These are phyloP conservation scores for Drosophila serrata DNA, from an alignment of 1,140 invertebrate species.

Conservation along the genomic window DNA sequence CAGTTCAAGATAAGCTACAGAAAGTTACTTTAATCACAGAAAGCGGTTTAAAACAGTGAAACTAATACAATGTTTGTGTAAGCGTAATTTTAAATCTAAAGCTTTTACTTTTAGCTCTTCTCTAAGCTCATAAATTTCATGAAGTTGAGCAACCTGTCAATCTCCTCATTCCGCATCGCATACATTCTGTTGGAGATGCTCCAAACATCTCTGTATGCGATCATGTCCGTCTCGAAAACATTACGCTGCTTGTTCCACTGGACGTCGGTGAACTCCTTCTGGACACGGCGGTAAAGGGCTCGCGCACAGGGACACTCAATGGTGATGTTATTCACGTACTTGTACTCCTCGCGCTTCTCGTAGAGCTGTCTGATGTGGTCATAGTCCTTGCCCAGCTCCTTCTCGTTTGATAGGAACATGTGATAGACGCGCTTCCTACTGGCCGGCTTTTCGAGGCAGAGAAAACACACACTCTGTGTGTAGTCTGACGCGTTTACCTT, in stretches of 20 bases:
- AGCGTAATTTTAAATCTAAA: conserved; percentile 16
- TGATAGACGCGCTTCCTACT: conserved; percentile 27
- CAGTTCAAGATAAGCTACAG: conserved; percentile 67
- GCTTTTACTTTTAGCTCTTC: conserved; percentile 10
- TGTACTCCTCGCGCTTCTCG: conserved; percentile 29
- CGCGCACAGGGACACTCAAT: conserved; percentile 20
- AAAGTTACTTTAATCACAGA: conserved; percentile 58
- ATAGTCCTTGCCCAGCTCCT: conserved; percentile 16
- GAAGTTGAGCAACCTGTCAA: conserved; percentile 29
- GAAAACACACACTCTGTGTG: conserved; percentile 21
- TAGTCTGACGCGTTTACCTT: background rate
- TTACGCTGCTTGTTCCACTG: conserved; percentile 53
- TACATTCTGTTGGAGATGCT: background rate
- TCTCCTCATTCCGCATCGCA: conserved; percentile 3
- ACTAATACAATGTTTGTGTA: conserved; percentile 27
- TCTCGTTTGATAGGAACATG: conserved; percentile 23
- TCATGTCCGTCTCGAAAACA: conserved; percentile 33
- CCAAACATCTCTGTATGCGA: background rate
- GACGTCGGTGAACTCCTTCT: conserved; percentile 16
- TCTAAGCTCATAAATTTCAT: conserved; percentile 32
- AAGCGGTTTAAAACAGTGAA: conserved; percentile 18
- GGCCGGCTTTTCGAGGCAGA: conserved; percentile 35
- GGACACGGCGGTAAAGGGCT: conserved; percentile 19
- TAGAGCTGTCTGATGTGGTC: background rate
- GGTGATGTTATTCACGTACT: conserved; percentile 24